Evolutionary conservation across 2,888 invertebrate species (phyloP).

Genomic region (Drosophila prolongata): DNA sequence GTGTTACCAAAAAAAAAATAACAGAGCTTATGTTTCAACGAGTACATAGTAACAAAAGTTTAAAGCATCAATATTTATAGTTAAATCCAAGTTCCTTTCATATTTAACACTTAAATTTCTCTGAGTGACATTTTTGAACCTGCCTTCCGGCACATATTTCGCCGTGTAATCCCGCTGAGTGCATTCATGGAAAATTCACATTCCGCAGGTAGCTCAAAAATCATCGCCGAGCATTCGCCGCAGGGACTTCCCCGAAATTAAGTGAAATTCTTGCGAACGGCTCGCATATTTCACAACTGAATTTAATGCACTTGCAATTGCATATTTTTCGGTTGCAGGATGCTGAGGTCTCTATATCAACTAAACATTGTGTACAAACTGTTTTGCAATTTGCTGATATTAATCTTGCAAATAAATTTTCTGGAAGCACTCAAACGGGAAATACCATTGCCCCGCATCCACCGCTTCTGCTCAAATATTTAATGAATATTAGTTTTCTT

Average conservation of each 20-base stretch:
- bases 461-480: constrained; percentile 60
- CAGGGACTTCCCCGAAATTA: constrained; percentile 10
- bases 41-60: too few species aligned
- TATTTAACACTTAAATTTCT: constrained; percentile 1
- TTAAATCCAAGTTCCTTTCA: too few species aligned
- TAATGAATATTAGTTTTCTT: constrained; percentile 68
- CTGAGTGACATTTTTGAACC: background rate
- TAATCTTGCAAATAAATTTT: constrained; percentile 68
- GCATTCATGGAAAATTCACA: constrained; percentile 66
- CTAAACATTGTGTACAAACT: constrained; percentile 42
- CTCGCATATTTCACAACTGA: constrained; percentile 68
- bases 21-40: too few species aligned
- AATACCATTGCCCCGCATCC: constrained; percentile 31
- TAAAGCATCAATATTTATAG: too few species aligned
- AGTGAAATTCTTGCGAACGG: constrained; percentile 19
- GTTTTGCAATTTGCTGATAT: constrained; percentile 65
- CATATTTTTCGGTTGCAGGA: constrained; percentile 62
- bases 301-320: constrained; percentile 64
- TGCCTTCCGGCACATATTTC: background rate
- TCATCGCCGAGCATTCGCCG: constrained; percentile 42
- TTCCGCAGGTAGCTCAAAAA: constrained; percentile 46
- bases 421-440: constrained; percentile 62
- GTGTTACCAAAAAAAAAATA: too few species aligned
- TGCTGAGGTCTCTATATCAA: constrained; percentile 20
- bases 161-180: constrained; percentile 65